Conservation (phyloP, 92 coral and sea anemone species). For the Galaxea fascicularis region DNA sequence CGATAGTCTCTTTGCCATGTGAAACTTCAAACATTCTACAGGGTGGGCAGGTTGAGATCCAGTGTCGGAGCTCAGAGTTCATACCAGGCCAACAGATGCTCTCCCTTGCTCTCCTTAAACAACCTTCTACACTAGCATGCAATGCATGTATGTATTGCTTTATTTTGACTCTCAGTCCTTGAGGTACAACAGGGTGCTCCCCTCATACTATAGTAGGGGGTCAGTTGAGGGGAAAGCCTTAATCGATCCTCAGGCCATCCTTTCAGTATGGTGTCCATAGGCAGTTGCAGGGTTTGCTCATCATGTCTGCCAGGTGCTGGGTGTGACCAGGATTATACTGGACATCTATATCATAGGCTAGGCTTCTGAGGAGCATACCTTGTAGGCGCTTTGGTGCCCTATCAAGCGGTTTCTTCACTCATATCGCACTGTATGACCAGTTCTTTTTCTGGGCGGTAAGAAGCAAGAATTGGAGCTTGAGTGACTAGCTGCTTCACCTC, state of each 20-base stretch:
- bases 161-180: conserved; percentile 31
- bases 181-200: conserved; percentile 40
- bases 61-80: no score
- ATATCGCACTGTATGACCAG: conserved; percentile 69
- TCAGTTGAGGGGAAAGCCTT: no score
- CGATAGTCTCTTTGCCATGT: no score
- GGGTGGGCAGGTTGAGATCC: no score
- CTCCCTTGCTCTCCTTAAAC: conserved; percentile 49
- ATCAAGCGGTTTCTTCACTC: conserved; percentile 43
- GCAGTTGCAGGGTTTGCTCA: conserved; percentile 13
- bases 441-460: conserved; percentile 45
- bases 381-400: no score
- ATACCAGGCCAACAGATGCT: conserved; percentile 57
- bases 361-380: no score
- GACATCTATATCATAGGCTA: conserved; percentile 11
- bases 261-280: conserved; percentile 5
- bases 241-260: no score
- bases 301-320: conserved; percentile 47
- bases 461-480: conserved; percentile 55
- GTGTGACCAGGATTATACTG: conserved; percentile 3
- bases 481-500: conserved; percentile 51
- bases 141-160: conserved; percentile 53
- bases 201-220: conserved; percentile 28
- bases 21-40: no score
- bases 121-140: conserved; percentile 46